Conservation (phyloP, 2,797 vertebrate genomes). For the Sebastes minor region DNA sequence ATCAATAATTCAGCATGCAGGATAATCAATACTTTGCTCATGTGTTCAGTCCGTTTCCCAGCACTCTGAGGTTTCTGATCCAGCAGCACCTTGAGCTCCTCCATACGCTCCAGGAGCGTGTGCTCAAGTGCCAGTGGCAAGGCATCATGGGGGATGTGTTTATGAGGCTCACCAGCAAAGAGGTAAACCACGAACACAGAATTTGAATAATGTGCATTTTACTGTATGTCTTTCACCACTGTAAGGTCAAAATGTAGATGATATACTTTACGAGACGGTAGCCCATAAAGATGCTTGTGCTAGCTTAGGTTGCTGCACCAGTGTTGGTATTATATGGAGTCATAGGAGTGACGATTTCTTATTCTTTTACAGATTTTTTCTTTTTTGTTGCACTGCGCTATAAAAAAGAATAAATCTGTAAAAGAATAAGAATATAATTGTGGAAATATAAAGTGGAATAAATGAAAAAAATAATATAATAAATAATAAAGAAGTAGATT, state of each 20-base stretch:
- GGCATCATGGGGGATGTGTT: constrained; percentile 98
- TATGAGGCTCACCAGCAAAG: constrained; percentile 94
- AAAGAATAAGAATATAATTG: not conserved
- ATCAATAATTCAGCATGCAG: not conserved
- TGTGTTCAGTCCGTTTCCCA: constrained; percentile 89
- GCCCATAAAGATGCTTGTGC: not conserved
- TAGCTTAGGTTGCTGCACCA: not conserved
- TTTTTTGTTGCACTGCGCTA: accelerated
- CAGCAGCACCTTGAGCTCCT: constrained; percentile 96
- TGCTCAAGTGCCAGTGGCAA: constrained; percentile 93
- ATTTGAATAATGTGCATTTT: not conserved
- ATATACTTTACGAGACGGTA: not conserved
- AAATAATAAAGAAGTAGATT: too few species aligned
- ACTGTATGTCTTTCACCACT: not conserved
- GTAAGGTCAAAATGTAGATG: too few species aligned
- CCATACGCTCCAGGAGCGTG: constrained; percentile 92
- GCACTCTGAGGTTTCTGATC: constrained; percentile 93
- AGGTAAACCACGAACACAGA: constrained; percentile 75
- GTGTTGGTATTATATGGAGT: accelerated
- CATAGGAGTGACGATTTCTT: not conserved
- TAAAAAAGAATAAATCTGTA: not conserved
- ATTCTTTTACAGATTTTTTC: not conserved
- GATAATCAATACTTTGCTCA: not conserved
- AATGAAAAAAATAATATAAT: too few species aligned
- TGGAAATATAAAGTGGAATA: not conserved